Percentiles rank a stretch among this genome's conserved stretches.
These are phyloP conservation scores for Nesometra sesokonis DNA, from an alignment of 35 echinoderm and acorn worm genomes.

Conservation along the genomic window DNA sequence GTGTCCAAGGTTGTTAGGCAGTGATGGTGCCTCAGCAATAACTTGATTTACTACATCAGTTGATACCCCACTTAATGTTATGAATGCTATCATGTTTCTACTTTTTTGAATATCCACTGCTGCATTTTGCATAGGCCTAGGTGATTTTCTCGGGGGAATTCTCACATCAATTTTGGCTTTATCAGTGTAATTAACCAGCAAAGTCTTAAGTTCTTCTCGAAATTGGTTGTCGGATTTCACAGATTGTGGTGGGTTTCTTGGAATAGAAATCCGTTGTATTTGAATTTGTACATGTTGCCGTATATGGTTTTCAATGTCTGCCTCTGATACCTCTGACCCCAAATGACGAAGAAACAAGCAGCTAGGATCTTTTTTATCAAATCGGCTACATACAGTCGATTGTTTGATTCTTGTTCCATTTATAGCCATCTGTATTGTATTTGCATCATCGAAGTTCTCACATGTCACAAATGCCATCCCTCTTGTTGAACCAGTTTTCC, in stretches of 20 bases:
- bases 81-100: background rate
- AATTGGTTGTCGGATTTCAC: background rate
- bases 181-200: background rate
- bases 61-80: background rate
- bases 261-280: background rate
- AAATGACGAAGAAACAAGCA: background rate
- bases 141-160: background rate
- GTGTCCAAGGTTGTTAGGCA: background rate
- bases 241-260: background rate
- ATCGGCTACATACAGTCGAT: background rate
- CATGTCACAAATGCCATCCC: conserved; percentile 20
- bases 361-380: background rate
- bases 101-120: background rate
- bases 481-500: conserved; percentile 18
- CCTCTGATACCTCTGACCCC: background rate
- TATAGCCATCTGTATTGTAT: background rate
- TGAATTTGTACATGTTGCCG: no score
- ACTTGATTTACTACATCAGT: background rate
- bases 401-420: background rate
- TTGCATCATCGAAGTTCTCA: background rate
- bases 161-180: background rate
- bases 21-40: background rate
- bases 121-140: no score
- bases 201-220: background rate
- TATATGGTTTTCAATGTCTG: background rate